Conservation (phyloP, 2,888 invertebrate genomes). For the Rhodophaea formosa region DNA sequence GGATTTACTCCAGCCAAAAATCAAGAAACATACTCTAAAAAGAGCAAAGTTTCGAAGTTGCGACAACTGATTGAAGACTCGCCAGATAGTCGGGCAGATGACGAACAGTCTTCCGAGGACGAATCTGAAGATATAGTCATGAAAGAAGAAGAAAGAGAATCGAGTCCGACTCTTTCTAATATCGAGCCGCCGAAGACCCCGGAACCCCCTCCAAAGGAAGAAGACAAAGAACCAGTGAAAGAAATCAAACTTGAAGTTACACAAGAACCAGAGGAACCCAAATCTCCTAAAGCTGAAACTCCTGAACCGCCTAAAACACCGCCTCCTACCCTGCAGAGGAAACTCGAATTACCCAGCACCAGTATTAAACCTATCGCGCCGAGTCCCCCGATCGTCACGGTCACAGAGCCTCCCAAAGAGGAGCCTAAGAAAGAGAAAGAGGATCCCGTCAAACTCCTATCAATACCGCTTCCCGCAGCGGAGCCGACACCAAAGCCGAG, state of each 20-base stretch:
- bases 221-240: conserved; percentile 39
- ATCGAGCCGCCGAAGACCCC: conserved; percentile 44
- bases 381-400: conserved; percentile 18
- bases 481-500: conserved; percentile 40
- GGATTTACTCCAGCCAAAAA: conserved; percentile 81
- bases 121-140: conserved; percentile 54
- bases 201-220: conserved; percentile 42
- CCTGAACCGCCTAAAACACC: conserved; percentile 58
- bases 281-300: conserved; percentile 32
- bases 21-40: conserved; percentile 78
- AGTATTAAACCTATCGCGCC: conserved; percentile 25
- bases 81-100: conserved; percentile 74
- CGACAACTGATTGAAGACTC: conserved; percentile 74
- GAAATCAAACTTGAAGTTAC: conserved; percentile 38
- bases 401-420: conserved; percentile 24
- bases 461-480: conserved; percentile 44
- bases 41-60: conserved; percentile 71
- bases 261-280: conserved; percentile 37
- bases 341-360: conserved; percentile 28
- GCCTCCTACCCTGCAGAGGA: conserved; percentile 36
- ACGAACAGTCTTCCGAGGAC: conserved; percentile 78
- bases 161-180: conserved; percentile 43
- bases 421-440: conserved; percentile 29
- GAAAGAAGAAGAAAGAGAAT: conserved; percentile 48
- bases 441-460: conserved; percentile 35